Evolutionary conservation across 2,113 vertebrate genomes (phyloP), one percentile per base, ranked within the genome.

Genomic region (Sisor rabdophorus): DNA sequence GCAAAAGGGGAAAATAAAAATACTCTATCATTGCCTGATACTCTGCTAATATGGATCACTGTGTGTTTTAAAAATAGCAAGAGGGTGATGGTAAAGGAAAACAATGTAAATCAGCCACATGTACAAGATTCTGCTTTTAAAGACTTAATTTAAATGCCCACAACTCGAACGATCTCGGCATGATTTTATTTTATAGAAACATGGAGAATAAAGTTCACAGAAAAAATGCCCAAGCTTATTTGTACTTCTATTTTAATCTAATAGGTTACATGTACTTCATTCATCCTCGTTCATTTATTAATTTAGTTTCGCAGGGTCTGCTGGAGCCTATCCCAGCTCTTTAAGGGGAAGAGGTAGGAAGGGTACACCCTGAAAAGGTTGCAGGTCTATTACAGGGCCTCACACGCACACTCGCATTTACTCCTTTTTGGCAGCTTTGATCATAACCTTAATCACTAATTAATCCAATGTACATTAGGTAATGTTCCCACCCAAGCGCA

Each of bases 1-100:
- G 17, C 65, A 20, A 48, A 52, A 28, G 24, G 11, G 65, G 50
- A 52, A 24, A 20, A 28, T 28, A 50, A 30, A 28, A 47, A 48
- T 67, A 16, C 36, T 50, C 48, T 17, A 40, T 64, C 63, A 50
- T 44, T 28, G 15, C 47, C 16, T 50, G 65, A 68, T 68, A 24
- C 19, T 47, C 65, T 52, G 65, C 65, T 69, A 69, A 69, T 69
- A 52, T 69, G 65, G 47, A 69, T 69, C 65, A 69, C 65, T 69
- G 65, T 52, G 44, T 24, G 24, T 50, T 52, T 69, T 69, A 69
- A 52, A 69, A 69, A 69, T 69, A 69, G 65, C 4, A 69, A 28
- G 10, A 52, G 65, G 65, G 65, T 30, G 65, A 69, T 69, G 65
- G 16, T 52, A 52, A 69, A 69, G 65, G 65, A 69, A 47, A 47